These are phyloP conservation scores for Unio delphinus DNA, from an alignment of 2,888 invertebrate species.

Conservation along the genomic window DNA sequence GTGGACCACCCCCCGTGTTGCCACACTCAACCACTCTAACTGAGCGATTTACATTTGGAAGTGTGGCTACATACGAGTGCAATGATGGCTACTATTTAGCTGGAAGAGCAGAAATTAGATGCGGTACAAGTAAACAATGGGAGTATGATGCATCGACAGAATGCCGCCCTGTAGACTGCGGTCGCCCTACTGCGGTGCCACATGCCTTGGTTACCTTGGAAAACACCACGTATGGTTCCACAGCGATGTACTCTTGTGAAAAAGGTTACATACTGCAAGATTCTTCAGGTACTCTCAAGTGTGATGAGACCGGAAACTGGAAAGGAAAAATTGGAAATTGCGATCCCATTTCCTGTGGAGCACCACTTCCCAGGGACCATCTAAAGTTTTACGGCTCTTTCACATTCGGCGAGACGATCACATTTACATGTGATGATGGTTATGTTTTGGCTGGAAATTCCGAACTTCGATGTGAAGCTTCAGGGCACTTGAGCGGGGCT, in stretches of 20 bases:
- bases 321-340: slow-evolving; percentile 56
- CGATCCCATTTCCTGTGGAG: slow-evolving; percentile 52
- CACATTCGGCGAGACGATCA: slow-evolving; percentile 8
- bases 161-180: slow-evolving; percentile 52
- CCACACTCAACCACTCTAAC: slow-evolving; percentile 25
- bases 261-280: slow-evolving; percentile 51
- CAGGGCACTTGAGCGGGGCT: slow-evolving; percentile 24
- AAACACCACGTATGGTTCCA: slow-evolving; percentile 56
- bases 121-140: slow-evolving; percentile 39
- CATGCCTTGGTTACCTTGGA: slow-evolving; percentile 69
- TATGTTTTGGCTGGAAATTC: slow-evolving; percentile 37
- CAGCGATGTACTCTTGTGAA: slow-evolving; percentile 55
- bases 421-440: slow-evolving; percentile 26
- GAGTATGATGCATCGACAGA: slow-evolving; percentile 24
- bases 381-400: slow-evolving; percentile 5
- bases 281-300: slow-evolving; percentile 30
- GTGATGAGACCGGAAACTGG: slow-evolving; percentile 60
- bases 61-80: slow-evolving; percentile 44
- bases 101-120: slow-evolving; percentile 39
- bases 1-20: slow-evolving; percentile 47
- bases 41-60: slow-evolving; percentile 26
- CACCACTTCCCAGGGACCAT: slow-evolving; percentile 17
- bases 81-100: slow-evolving; percentile 42
- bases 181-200: slow-evolving; percentile 27
- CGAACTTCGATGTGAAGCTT: slow-evolving; percentile 34